Evolutionary conservation across 2,888 invertebrate species (phyloP), one percentile per base, ranked within the genome.

Genomic region (Pharmacophagus antenor): DNA sequence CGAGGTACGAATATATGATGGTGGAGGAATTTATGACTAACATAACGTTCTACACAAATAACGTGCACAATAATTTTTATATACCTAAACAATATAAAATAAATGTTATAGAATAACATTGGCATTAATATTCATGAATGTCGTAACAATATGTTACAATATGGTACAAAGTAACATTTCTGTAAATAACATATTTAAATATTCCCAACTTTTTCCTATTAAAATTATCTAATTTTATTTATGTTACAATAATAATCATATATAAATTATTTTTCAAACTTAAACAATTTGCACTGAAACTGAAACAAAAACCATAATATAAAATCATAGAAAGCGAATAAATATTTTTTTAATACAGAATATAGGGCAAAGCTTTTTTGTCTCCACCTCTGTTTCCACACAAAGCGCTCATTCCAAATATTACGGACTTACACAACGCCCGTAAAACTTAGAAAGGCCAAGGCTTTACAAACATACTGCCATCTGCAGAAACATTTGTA

Each of bases 381-480:
- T 52, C 23, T 23, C 23, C 51, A 52, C 46, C 52, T 27, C 57
- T 47, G 47, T 31, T 47, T 46, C 23, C 47, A 52, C 51, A 58
- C 58, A 58, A 58, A 58, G 52, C 58, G 22, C 27, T 58, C 46
- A 58, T 52, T 52, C 52, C 52, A 47, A 51, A 52, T 58, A 52
- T 58, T 58, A 51, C 58, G 58, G 46, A 47, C 57, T 44, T 27
- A 31, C 51, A 58, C 58, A 57, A 57, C 50, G 57, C 51, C 57
- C 42, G 50, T 50, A 57, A 50, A 56, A 49, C 56, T 56, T 20
- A 17, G 49, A 50, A 57, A 57, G 57, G 57, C 57, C 50, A 57
- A 50, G 50, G 42, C 27, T 51, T 42, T 44, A 46, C 23, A 31
- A 37, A 44, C n/a, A 20, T 56, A 42, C 18, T 49, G 37, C 41